phyloP scores from a whole-genome alignment of 2,113 vertebrate genomes.

The Tachysurus fulvidraco region DNA sequence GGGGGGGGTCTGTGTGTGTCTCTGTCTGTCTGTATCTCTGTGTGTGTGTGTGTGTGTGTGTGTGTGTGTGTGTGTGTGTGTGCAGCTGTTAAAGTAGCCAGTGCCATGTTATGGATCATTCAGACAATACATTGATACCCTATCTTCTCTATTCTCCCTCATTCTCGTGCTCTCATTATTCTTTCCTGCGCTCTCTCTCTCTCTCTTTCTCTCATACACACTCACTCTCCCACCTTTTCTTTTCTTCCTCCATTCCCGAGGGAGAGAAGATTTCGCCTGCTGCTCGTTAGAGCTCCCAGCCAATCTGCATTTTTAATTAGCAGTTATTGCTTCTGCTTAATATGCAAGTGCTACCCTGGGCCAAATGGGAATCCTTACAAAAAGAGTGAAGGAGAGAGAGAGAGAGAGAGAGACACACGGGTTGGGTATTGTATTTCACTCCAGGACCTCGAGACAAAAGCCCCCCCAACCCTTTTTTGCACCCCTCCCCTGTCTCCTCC shows the following conservation, averaged over 20 bases:
- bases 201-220: conserved; percentile 28
- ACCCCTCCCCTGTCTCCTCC: conserved; percentile 50
- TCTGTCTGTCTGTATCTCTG: conserved; percentile 54
- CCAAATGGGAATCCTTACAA: conserved; percentile 80
- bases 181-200: conserved; percentile 47
- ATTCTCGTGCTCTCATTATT: conserved; percentile 51
- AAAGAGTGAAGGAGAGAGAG: conserved; percentile 53
- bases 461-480: conserved; percentile 49
- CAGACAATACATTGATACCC: conserved; percentile 41
- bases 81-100: neutral
- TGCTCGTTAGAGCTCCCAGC: conserved; percentile 80
- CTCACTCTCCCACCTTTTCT: conserved; percentile 59
- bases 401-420: conserved; percentile 57
- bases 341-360: conserved; percentile 81
- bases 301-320: conserved; percentile 86
- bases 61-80: conserved; percentile 13
- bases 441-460: conserved; percentile 76
- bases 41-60: conserved; percentile 54
- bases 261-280: conserved; percentile 77
- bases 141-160: conserved; percentile 42
- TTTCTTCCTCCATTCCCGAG: conserved; percentile 65
- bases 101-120: conserved; percentile 17
- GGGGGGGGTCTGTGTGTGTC: conserved; percentile 67
- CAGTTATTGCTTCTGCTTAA: conserved; percentile 83
- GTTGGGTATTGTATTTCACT: conserved; percentile 81